phyloP scores from a whole-genome alignment of 2,113 vertebrate species.

The Verasper variegatus region DNA sequence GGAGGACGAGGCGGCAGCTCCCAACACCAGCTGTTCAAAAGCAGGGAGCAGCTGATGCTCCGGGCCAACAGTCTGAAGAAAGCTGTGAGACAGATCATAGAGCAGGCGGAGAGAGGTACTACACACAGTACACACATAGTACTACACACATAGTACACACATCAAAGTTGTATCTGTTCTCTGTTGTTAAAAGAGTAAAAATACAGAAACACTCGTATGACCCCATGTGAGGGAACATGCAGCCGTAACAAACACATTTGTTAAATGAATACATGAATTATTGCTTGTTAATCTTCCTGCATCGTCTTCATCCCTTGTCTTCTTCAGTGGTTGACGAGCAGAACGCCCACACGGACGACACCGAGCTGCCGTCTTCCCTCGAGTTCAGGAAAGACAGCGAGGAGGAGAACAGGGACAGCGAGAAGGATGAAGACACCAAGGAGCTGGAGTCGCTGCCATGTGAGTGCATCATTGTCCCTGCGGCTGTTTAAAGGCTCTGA shows the following conservation, averaged over 20 bases:
- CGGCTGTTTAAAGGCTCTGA: too few relatives aligned
- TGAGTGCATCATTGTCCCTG: conserved; percentile 64
- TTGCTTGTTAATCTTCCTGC: neutral
- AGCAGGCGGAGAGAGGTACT: conserved; percentile 94
- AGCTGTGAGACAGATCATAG: conserved; percentile 95
- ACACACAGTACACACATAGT: neutral
- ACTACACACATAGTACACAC: neutral
- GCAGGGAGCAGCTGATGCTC: conserved; percentile 92
- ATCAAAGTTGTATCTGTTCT: neutral
- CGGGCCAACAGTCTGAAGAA: conserved; percentile 98
- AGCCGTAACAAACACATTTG: too few relatives aligned
- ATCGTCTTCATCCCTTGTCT: neutral
- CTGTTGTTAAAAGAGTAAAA: neutral
- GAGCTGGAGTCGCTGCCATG: conserved; percentile 84
- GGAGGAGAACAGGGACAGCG: conserved; percentile 90
- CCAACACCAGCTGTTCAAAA: conserved; percentile 84
- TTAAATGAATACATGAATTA: neutral
- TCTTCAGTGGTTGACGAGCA: conserved; percentile 92
- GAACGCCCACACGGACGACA: conserved; percentile 87
- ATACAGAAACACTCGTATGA: too few relatives aligned
- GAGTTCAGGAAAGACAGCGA: conserved; percentile 88
- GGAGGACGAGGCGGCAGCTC: conserved; percentile 65
- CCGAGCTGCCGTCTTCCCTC: conserved; percentile 81
- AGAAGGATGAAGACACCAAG: conserved; percentile 92
- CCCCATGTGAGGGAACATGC: too few relatives aligned